These are phyloP conservation scores for Leptinotarsa rubiginosa DNA, from an alignment of 2,888 invertebrate genomes.

Conservation along the genomic window DNA sequence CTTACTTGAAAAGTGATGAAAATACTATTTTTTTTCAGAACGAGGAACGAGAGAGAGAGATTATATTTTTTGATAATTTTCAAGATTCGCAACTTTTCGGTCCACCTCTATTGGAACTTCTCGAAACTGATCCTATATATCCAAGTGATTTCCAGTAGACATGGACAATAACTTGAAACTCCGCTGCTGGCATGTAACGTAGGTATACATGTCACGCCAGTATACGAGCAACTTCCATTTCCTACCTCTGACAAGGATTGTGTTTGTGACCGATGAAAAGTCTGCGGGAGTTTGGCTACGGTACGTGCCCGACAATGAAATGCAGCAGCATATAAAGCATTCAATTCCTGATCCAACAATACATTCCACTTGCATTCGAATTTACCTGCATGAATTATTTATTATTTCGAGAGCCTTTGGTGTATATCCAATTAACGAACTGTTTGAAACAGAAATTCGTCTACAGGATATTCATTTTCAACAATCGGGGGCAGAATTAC, in stretches of 20 bases:
- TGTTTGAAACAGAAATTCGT: constrained; percentile 18
- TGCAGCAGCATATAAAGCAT: constrained; percentile 37
- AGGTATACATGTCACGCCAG: constrained; percentile 25
- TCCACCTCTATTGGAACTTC: no score
- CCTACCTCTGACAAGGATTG: constrained; percentile 38
- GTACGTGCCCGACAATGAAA: constrained; percentile 39
- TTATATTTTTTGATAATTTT: no score
- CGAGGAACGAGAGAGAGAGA: accelerated
- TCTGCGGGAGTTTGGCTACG: constrained; percentile 36
- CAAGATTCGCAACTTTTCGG: no score
- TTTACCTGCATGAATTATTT: constrained; percentile 37
- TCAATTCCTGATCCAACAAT: constrained; percentile 40
- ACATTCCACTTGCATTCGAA: constrained; percentile 32
- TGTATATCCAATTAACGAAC: constrained; percentile 33
- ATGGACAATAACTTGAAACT: neutral
- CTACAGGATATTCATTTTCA: neutral
- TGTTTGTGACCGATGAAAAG: constrained; percentile 42
- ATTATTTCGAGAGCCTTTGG: constrained; percentile 34
- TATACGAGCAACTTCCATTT: constrained; percentile 35
- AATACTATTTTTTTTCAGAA: no score
- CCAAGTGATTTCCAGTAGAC: neutral
- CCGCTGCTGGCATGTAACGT: neutral
- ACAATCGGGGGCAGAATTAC: constrained; percentile 1
- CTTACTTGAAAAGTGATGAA: no score
- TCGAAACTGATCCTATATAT: no score